phyloP scores from a whole-genome alignment of 1,140 invertebrate genomes.

The Atta colombica region DNA sequence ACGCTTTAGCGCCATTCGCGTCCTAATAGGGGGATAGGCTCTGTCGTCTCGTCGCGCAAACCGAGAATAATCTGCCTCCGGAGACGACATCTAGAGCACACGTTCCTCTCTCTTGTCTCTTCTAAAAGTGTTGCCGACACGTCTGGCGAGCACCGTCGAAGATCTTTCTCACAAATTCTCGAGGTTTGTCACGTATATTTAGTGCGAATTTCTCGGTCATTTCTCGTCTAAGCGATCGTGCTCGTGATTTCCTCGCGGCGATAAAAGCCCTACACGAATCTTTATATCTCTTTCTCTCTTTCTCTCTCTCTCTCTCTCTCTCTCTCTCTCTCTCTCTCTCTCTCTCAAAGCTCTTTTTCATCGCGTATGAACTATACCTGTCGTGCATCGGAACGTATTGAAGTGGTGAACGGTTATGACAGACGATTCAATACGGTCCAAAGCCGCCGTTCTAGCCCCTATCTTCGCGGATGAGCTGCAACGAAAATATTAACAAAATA shows the following conservation, averaged over 20 bases:
- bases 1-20: constrained; percentile 51
- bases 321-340: constrained; percentile 42
- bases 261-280: constrained; percentile 58
- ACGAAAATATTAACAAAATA: constrained; percentile 67
- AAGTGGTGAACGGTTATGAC: constrained; percentile 70
- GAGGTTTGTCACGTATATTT: constrained; percentile 66
- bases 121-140: constrained; percentile 49
- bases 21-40: constrained; percentile 40
- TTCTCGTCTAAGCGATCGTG: neutral
- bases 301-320: constrained; percentile 19
- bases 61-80: constrained; percentile 60
- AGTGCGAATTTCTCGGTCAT: constrained; percentile 58
- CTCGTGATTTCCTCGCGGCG: constrained; percentile 48
- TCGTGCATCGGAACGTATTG: constrained; percentile 61
- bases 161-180: constrained; percentile 4
- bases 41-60: constrained; percentile 35
- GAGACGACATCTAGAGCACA: constrained; percentile 20
- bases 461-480: constrained; percentile 59
- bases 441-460: constrained; percentile 24
- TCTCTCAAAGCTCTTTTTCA: constrained; percentile 60
- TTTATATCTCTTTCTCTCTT: too few species aligned
- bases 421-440: constrained; percentile 65
- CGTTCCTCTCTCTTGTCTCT: constrained; percentile 42
- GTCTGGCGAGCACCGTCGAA: constrained; percentile 21
- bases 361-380: constrained; percentile 20